Base-by-base conservation (phyloP, 2,888 invertebrate species). In the Syrista parreyssii region DNA sequence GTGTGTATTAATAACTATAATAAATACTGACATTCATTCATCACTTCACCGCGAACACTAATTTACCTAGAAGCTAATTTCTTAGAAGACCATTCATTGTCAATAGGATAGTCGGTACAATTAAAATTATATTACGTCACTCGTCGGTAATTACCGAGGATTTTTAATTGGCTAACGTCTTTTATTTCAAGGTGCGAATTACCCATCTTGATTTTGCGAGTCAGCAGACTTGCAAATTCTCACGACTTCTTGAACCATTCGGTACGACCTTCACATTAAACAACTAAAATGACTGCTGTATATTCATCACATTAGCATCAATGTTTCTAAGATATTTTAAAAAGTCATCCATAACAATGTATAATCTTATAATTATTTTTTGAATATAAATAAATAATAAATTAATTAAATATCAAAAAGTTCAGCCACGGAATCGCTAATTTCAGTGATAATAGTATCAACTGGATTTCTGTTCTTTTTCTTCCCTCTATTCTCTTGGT, bases 391-490 rank as follows among this genome's bases (percentile, higher is more conserved):
- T n/a, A 73, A 55, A 11, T 23, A 23, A 30, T 32, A 76, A 55
- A 55, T 55, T 55, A 55, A 55, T 82, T 76, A 85, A 79, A 84
- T 80, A 34, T 84, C 84, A 68, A 86, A 83, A 74, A 86, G 75
- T 74, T 85, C 83, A 33, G 80, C 80, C 3, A 86, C 85, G 6
- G 84, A 81, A 71, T 86, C 86, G 12, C 79, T 79, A 35, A 86
- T 79, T 12, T 86, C 84, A 15, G 83, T 82, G n/a, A 86, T 79
- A 71, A 86, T 79, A 68, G 79, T 76, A 71, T 82, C 81, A 12
- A 85, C 79, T 9, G 85, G 82, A 81, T 83, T 78, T 75, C 80
- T 76, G 4, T 55, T 71, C 12, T 75, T 74, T 69, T 80, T 76
- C 75, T 78, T n/a, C 73, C 40, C 35, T 40, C 75, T 23, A 35